Base-by-base conservation (phyloP, 2,113 vertebrate genomes). In the Macquaria ambigua region DNA sequence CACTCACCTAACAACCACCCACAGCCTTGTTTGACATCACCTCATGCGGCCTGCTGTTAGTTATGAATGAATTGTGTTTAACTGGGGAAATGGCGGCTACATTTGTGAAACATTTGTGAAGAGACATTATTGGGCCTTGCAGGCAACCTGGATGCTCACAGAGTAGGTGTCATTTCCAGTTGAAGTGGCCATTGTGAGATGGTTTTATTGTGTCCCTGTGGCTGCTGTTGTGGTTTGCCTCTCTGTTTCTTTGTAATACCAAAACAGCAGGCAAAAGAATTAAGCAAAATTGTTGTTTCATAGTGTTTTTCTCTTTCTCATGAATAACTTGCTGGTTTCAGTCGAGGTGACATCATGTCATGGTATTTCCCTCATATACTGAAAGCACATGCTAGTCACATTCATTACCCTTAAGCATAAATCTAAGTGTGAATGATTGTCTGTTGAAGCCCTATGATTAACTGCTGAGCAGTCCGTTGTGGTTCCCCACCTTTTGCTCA, bases 401-500 rank as follows among this genome's bases (percentile, higher is more conserved):
- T 73, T 76, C 66, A 23, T 58, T 39, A 82, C 79, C 84, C 62
- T 74, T 18, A 63, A 79, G 63, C 70, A 28, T 85, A 43, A 85
- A 77, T 79, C 59, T 81, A 84, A 88, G 85, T 75, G 77, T 88
- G 90, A 92, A 14, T 77, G 83, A 91, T 89, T 87, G 82, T 87
- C 77, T 81, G 80, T 84, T 63, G 82, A 68, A 64, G 77, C 25
- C 21, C 68, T 23, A 10, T 93, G 88, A 93, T 90, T 84, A 84
- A 90, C 81, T 70, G 85, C 79, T 74, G 82, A 75, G 81, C 70
- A 39, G 34, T 87, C 74, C 53, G 37, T 82, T 77, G 66, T 84
- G 78, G 87, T 82, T 88, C 48, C 18, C 74, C 18, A 61, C 78
- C 80, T 86, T 89, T 81, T 70, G 66, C 83, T 84, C 80, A n/a